Conservation (phyloP, 2,113 vertebrate species). For the Solea solea region DNA sequence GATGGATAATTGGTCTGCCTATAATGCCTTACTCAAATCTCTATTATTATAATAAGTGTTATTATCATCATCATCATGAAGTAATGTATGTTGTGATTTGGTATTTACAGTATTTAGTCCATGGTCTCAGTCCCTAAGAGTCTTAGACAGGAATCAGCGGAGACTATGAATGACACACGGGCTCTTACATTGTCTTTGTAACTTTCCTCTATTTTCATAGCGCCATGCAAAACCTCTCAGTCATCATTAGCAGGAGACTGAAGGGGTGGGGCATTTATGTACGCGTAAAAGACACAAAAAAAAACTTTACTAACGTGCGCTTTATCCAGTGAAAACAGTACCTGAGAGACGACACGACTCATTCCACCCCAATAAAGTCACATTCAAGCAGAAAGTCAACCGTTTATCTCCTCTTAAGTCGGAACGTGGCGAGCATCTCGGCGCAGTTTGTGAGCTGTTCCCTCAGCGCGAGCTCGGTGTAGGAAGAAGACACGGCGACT, state of each 20-base stretch:
- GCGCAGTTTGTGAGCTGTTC: conserved; percentile 13
- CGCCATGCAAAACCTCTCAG: conserved; percentile 54
- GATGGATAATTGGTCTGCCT: no score
- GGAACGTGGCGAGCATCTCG: conserved; percentile 15
- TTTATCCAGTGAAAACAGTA: conserved; percentile 44
- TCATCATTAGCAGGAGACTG: conserved; percentile 49
- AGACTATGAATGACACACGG: no score
- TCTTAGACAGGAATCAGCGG: no score
- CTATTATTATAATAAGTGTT: no score
- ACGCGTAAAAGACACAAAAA: conserved; percentile 64
- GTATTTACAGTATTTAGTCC: no score
- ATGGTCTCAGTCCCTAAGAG: no score
- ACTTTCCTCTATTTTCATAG: conserved; percentile 43
- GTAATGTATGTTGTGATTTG: no score
- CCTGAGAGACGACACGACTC: background rate
- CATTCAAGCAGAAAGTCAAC: background rate
- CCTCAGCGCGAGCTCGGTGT: conserved; percentile 21
- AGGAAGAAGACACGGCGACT: conserved; percentile 39
- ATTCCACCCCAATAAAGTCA: background rate
- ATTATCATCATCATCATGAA: no score
- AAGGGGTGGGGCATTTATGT: conserved; percentile 79
- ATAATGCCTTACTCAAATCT: no score
- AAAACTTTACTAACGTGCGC: conserved; percentile 75
- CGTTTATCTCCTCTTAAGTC: background rate
- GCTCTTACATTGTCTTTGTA: conserved; percentile 14